phyloP scores from a whole-genome alignment of 2,888 invertebrate species.

The Xestia ashworthii region DNA sequence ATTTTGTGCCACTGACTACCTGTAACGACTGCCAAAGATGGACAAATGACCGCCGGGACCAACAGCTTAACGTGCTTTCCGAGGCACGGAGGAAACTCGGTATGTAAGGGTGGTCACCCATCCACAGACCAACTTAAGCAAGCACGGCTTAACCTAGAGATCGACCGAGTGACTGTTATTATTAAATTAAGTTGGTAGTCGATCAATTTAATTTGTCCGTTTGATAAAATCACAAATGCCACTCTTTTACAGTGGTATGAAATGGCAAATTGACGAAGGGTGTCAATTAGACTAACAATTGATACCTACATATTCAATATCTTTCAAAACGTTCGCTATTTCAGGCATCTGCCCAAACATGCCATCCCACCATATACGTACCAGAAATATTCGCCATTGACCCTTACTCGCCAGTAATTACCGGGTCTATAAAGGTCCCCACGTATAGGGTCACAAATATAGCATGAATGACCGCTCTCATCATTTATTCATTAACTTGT shows the following conservation, averaged over 20 bases:
- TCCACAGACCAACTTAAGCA: too few species aligned
- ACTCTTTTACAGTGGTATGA: background rate
- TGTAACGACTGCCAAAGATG: too few species aligned
- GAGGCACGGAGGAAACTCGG: too few species aligned
- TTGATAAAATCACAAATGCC: background rate
- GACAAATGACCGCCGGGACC: too few species aligned
- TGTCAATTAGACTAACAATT: background rate
- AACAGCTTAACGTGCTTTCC: too few species aligned
- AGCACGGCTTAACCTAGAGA: too few species aligned
- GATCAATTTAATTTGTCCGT: background rate
- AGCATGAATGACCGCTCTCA: conserved; percentile 31
- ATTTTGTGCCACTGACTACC: too few species aligned
- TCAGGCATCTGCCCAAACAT: conserved; percentile 9
- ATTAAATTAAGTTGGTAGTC: too few species aligned
- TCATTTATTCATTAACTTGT: conserved; percentile 47
- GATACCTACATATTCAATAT: background rate
- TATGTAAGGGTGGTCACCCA: too few species aligned
- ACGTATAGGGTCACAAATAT: conserved; percentile 22
- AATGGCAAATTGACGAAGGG: background rate
- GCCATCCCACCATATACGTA: background rate
- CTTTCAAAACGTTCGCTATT: background rate
- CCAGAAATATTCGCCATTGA: conserved; percentile 31
- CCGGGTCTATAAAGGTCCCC: conserved; percentile 6
- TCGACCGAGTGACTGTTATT: too few species aligned
- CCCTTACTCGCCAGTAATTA: conserved; percentile 33